A percentile compares a stretch with the other conserved stretches of the same genome.
These are phyloP conservation scores for Drosophila gaucha DNA, from an alignment of 2,888 invertebrate species.

Conservation along the genomic window DNA sequence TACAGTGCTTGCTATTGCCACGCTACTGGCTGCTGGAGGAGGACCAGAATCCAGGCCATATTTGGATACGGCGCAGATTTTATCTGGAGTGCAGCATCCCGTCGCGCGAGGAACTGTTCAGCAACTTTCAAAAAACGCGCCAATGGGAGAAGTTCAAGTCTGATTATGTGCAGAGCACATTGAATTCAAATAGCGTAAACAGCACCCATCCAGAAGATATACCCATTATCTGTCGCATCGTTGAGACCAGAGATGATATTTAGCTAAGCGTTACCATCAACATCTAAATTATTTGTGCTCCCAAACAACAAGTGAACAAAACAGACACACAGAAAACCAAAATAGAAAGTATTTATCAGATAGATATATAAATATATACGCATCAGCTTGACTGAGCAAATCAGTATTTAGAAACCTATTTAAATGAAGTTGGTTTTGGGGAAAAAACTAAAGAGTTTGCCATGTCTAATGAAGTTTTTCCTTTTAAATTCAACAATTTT, in stretches of 20 bases:
- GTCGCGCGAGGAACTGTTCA: conserved; percentile 78
- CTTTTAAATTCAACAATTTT: no score
- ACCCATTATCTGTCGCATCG: conserved; percentile 82
- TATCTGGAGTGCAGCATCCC: conserved; percentile 82
- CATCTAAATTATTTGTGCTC: conserved; percentile 8
- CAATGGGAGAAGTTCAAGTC: conserved; percentile 82
- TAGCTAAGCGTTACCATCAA: background rate
- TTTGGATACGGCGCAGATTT: conserved; percentile 83
- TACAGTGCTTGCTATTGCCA: conserved; percentile 89
- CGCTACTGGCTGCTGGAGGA: conserved; percentile 89
- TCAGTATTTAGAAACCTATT: no score
- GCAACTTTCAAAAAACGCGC: conserved; percentile 78
- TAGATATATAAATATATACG: no score
- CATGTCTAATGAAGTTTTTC: no score
- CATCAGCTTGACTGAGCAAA: no score
- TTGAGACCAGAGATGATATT: conserved; percentile 67
- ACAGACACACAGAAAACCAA: background rate
- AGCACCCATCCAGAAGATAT: conserved; percentile 81
- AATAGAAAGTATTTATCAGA: background rate
- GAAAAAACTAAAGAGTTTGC: no score
- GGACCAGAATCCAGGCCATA: conserved; percentile 83
- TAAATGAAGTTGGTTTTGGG: no score
- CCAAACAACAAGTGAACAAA: background rate
- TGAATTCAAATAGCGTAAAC: conserved; percentile 60
- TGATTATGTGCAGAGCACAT: conserved; percentile 64